Base-by-base conservation (phyloP, 2,797 vertebrate species). In the Gadopsis bispinosus region DNA sequence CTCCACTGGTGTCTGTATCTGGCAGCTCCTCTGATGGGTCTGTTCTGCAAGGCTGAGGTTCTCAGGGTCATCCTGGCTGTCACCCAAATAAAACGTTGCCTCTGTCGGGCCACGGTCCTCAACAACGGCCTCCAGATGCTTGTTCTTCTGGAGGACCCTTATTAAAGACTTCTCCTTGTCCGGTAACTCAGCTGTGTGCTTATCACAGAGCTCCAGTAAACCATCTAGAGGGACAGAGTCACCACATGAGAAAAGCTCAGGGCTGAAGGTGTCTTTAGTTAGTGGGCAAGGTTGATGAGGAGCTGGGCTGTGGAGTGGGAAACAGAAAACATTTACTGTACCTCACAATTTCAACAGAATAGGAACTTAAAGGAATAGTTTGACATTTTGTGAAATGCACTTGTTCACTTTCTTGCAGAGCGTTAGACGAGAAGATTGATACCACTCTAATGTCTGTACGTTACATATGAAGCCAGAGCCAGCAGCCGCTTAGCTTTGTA, bases 281-380 rank as follows among this genome's bases (percentile, higher is more conserved):
- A 88, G 87, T 26, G 74, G 56, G 65, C 13, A 65, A 2, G 93
- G 93, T 22, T 94, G 83, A 69, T 91, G 94, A 81, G 92, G 93
- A 77, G 86, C 86, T 0, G 94, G 95, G 83, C 95, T 96, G 89
- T 17, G 22, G 55, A 69, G 53, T 0, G 3, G 39, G 17, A 55
- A 41, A 59, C 20, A 69, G 17, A 47, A 54, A 68, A 51, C 0
- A 63, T 54, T 53, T 5, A 66, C 13, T 59, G 55, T 26, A 55
- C 54, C 16, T 62, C 20, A 26, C 10, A 35, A 1, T 11, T 66
- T 19, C 7, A 9, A 60, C 22, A 26, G 11, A 60, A 65, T 35
- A 63, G 45, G 17, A 73, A 63, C 26, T 65, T 19, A 7, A 47
- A 45, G 4, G 4, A 11, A 53, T 26, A 56, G 29, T 31, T 54